Base-by-base conservation (phyloP, 2,888 invertebrate species). In the Agrochola macilenta region DNA sequence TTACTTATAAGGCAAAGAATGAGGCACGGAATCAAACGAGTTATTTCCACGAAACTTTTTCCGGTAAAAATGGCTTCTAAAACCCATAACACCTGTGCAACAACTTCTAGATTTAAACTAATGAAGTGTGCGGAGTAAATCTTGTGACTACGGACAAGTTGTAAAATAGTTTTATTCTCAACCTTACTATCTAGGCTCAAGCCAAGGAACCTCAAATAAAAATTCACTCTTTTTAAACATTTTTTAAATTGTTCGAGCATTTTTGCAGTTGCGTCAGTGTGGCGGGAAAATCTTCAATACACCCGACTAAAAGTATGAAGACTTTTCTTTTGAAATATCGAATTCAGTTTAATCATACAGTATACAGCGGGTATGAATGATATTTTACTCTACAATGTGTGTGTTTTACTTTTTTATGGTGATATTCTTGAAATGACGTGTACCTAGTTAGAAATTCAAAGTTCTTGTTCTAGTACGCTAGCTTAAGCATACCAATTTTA, bases 21-120 rank as follows among this genome's bases (percentile, higher is more conserved):
- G 23, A 81, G n/a, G 66, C 87, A 85, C 4, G 86, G 83, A 14
- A 86, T 64, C 17, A 81, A 65, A 61, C 70, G 75, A 23, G 76
- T 85, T 76, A 86, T 76, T 69, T 85, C 85, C 7, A 85, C 23
- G 11, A 86, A 86, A 46, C 65, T 81, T 61, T 85, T 81, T 0
- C 73, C 76, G 2, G 73, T 63, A 20, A 43, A 30, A 26, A 81
- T 26, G 20, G 84, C 84, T 64, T 86, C 76, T 0, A 43, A 23
- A 54, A 65, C 49, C 87, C 85, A 85, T 30, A 69, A 30, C 2
- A 75, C 0, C 72, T 79, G 66, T 30, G 74, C 54, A 58, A 63
- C 14, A 17, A 77, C 63, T 65, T 81, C 68, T 30, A 75, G 17
- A 35, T 78, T 77, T 3, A 86, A 46, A 11, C 81, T 60, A 57